Conservation (phyloP, 2,113 vertebrate genomes). For the Hippocampus zosterae region DNA sequence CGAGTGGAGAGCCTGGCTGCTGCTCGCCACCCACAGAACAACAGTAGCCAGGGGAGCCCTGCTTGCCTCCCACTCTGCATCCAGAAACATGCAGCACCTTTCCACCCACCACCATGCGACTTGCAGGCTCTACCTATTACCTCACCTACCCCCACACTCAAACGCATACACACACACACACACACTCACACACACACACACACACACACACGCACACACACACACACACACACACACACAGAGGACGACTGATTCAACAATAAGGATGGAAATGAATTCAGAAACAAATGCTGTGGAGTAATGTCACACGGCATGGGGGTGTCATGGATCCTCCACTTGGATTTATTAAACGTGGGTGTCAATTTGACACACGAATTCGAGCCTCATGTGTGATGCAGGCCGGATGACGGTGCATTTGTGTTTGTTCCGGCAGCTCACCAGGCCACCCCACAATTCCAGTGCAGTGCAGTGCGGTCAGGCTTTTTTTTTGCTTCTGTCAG, state of each 20-base stretch:
- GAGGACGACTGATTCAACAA: constrained; percentile 49
- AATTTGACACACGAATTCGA: constrained; percentile 18
- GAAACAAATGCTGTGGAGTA: constrained; percentile 36
- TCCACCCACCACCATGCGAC: constrained; percentile 61
- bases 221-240: constrained; percentile 28
- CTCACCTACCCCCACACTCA: constrained; percentile 43
- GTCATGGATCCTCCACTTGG: constrained; percentile 42
- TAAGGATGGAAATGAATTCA: constrained; percentile 40
- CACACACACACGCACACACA: constrained; percentile 21
- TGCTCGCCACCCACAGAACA: constrained; percentile 11
- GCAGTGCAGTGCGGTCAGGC: too few relatives aligned
- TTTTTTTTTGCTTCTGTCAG: too few relatives aligned
- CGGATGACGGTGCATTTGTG: constrained; percentile 10
- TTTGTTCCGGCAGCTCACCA: constrained; percentile 12
- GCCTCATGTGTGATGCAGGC: constrained; percentile 17
- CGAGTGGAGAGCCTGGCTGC: constrained; percentile 60
- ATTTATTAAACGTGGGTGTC: constrained; percentile 33
- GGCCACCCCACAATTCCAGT: not conserved
- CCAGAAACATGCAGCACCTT: constrained; percentile 59
- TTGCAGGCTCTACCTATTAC: constrained; percentile 58
- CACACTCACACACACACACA: constrained; percentile 25
- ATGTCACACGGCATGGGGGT: constrained; percentile 32
- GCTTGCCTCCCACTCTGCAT: constrained; percentile 63
- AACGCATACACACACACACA: constrained; percentile 28
- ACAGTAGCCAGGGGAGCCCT: constrained; percentile 25